Conservation (phyloP, 1,140 invertebrate genomes). For the Micrasema longulum region DNA sequence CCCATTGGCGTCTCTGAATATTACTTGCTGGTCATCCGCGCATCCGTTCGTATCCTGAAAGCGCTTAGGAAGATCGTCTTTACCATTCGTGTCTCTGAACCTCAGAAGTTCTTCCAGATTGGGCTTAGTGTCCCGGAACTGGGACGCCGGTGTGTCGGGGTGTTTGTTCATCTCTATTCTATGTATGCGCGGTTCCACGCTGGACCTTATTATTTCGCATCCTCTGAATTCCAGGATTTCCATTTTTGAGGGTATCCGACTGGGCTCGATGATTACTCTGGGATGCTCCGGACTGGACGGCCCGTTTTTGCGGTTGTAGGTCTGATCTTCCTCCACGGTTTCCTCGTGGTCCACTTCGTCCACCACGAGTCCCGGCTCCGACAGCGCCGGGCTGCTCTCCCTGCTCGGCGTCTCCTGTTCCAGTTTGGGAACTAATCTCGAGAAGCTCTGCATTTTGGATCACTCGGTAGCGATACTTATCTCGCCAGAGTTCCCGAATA, state of each 20-base stretch:
- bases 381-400: constrained; percentile 21
- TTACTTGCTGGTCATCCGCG: constrained; percentile 42
- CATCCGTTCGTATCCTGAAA: constrained; percentile 11
- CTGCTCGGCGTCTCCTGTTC: constrained; percentile 35
- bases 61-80: not conserved
- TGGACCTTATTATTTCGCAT: constrained; percentile 41
- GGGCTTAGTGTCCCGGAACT: constrained; percentile 15
- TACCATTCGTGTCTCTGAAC: constrained; percentile 33
- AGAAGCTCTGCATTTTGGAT: constrained; percentile 44
- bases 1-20: constrained; percentile 42
- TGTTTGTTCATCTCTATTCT: constrained; percentile 10
- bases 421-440: constrained; percentile 39
- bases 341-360: constrained; percentile 51
- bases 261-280: constrained; percentile 51
- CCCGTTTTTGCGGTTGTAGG: not conserved
- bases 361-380: constrained; percentile 35
- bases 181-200: constrained; percentile 23
- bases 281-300: constrained; percentile 40
- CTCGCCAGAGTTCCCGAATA: constrained; percentile 17
- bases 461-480: constrained; percentile 23
- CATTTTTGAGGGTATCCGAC: constrained; percentile 25
- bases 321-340: constrained; percentile 35
- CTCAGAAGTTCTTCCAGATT: constrained; percentile 39
- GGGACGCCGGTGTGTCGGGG: not conserved
- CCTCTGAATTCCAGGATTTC: constrained; percentile 38